These are phyloP conservation scores for Dasyornis broadbenti DNA, from an alignment of 2,113 vertebrate species.

Conservation along the genomic window DNA sequence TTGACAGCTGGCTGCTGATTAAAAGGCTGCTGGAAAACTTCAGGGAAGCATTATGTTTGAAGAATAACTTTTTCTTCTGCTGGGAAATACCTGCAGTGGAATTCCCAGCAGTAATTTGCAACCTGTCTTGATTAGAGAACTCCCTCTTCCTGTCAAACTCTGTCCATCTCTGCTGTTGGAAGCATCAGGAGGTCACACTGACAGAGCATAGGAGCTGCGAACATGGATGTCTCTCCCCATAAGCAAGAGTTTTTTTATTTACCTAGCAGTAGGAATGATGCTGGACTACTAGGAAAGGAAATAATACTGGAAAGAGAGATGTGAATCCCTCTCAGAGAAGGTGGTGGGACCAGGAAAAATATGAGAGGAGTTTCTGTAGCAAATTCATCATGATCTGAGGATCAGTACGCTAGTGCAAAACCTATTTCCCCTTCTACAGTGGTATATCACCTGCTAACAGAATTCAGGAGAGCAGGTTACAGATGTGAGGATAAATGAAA, in stretches of 20 bases:
- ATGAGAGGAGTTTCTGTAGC: not conserved
- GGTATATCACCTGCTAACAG: not conserved
- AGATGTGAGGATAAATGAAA: not conserved
- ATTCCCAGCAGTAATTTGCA: conserved; percentile 46
- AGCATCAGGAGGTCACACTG: not conserved
- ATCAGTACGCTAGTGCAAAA: not conserved
- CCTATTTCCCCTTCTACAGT: not conserved
- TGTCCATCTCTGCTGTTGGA: not conserved
- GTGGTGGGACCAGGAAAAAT: not conserved
- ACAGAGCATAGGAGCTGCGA: not conserved
- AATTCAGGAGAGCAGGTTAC: not conserved
- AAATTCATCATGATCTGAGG: not conserved
- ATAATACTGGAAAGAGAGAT: not conserved
- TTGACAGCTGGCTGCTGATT: conserved; percentile 37
- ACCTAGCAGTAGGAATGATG: not conserved
- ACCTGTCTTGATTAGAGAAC: conserved; percentile 40
- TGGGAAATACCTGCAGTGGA: conserved; percentile 28
- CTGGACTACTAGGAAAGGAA: not conserved
- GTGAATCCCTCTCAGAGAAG: not conserved
- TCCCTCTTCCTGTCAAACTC: conserved; percentile 8
- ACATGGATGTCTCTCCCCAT: not conserved
- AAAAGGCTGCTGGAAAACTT: conserved; percentile 55
- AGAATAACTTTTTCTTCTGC: conserved; percentile 40
- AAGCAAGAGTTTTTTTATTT: not conserved
- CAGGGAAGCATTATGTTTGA: conserved; percentile 53